Conservation (phyloP, 2,888 invertebrate genomes). For the Melikaiella ostensackeni region DNA sequence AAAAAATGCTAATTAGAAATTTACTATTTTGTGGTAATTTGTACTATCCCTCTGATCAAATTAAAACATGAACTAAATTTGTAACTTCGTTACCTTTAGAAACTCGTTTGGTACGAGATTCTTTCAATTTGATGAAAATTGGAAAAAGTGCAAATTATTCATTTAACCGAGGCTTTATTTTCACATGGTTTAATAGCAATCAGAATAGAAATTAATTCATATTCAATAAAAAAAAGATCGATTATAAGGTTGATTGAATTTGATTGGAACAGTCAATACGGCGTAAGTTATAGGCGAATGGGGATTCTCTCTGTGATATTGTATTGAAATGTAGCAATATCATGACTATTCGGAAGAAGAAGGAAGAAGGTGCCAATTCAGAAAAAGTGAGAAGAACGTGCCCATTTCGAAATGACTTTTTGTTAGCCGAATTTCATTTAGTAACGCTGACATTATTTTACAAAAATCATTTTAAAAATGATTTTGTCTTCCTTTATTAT, state of each 20-base stretch:
- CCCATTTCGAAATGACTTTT: too few relatives aligned
- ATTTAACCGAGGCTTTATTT: background rate
- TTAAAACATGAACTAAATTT: background rate
- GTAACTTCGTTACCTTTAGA: background rate
- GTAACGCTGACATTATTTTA: too few relatives aligned
- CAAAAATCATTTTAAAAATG: too few relatives aligned
- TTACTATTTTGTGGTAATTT: too few relatives aligned
- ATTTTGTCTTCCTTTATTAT: too few relatives aligned
- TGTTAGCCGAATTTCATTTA: too few relatives aligned
- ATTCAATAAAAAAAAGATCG: background rate
- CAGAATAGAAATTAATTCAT: background rate
- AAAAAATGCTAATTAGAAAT: too few relatives aligned
- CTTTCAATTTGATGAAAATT: background rate
- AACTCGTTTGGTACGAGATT: background rate
- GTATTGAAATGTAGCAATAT: background rate
- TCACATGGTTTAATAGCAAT: background rate
- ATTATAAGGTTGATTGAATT: background rate
- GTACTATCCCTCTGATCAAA: too few relatives aligned
- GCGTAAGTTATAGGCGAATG: background rate
- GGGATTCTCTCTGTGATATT: background rate
- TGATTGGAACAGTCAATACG: background rate
- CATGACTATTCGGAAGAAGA: too few relatives aligned
- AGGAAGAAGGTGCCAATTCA: too few relatives aligned
- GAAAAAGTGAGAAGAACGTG: too few relatives aligned
- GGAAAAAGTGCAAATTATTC: background rate